Base-by-base conservation (phyloP, 2,797 vertebrate genomes). In the Lagodon rhomboides region DNA sequence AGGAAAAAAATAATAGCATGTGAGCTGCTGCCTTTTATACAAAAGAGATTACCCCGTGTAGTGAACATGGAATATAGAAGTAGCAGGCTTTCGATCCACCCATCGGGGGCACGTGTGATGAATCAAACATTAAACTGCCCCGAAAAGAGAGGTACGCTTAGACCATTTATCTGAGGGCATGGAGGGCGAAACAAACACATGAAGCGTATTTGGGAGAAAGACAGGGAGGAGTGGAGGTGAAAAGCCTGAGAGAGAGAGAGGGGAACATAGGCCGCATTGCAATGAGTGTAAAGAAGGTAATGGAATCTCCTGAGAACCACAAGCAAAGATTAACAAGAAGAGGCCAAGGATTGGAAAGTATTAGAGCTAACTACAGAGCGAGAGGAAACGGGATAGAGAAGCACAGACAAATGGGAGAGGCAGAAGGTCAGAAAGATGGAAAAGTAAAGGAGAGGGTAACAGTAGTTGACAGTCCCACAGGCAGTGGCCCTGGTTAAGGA, bases 51-150 rank as follows among this genome's bases (percentile, higher is more conserved):
- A 91, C 86, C 87, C 75, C 91, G 90, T 80, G 89, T 67, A 65
- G 87, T 63, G 90, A 93, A 91, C 91, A 93, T 70, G 71, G 91
- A 91, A 92, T 92, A 84, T 84, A 85, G 77, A 92, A 92, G 89
- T 90, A 92, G 87, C 68, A 61, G 68, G 65, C 47, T 55, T 91
- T 90, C 87, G 77, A 91, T 92, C 80, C 58, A 75, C 68, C 67
- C 83, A 85, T 90, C 80, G 55, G 75, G 83, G 78, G 50, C 73
- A 88, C 23, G 81, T 70, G 64, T 77, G 80, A 91, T 92, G 88
- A 91, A 92, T 91, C 86, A 91, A 91, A 94, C 83, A 93, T 91
- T 68, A 54, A 77, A 71, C 70, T 73, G 69, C 78, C 84, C 69
- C 61, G 73, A 69, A 83, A 38, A 79, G 38, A 69, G 70, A 83